phyloP scores from a whole-genome alignment of 2,797 vertebrate species.

The Poliocrania exsul region DNA sequence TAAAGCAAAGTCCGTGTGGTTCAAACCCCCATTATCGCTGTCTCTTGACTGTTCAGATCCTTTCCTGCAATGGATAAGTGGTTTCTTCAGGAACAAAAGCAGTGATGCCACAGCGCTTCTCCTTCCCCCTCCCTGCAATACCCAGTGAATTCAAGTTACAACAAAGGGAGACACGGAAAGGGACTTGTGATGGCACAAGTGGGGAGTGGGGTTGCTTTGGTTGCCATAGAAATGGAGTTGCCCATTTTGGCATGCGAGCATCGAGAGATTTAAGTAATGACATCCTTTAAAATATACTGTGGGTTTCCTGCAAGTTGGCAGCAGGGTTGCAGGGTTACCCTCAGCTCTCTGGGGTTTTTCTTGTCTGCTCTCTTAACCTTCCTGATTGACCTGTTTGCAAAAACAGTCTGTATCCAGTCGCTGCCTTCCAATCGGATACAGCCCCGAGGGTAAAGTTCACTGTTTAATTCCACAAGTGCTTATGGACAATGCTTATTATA shows the following conservation, averaged over 20 bases:
- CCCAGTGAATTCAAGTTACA: neutral
- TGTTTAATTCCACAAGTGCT: conserved; percentile 37
- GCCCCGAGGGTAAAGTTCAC: neutral
- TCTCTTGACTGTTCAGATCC: neutral
- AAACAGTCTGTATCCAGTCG: conserved; percentile 1
- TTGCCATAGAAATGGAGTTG: neutral
- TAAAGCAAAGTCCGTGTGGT: neutral
- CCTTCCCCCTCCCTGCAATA: neutral
- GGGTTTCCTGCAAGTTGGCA: conserved; percentile 20
- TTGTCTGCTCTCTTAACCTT: conserved; percentile 27
- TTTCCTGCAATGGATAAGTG: neutral
- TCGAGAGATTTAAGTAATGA: neutral
- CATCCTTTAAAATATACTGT: conserved; percentile 14
- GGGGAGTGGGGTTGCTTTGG: neutral
- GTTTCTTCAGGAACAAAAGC: conserved; percentile 32
- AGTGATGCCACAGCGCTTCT: neutral
- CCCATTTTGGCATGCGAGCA: neutral
- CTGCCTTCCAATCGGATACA: neutral
- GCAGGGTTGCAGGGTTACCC: neutral
- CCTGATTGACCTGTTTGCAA: conserved; percentile 43
- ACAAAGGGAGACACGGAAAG: neutral
- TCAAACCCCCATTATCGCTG: neutral
- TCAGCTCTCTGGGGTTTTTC: neutral
- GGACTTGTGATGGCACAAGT: neutral
- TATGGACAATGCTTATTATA: neutral